Percentiles rank a stretch among this genome's conserved stretches.
phyloP scores from a whole-genome alignment of 2,888 invertebrate species.

The Ecliptopera silaceata region DNA sequence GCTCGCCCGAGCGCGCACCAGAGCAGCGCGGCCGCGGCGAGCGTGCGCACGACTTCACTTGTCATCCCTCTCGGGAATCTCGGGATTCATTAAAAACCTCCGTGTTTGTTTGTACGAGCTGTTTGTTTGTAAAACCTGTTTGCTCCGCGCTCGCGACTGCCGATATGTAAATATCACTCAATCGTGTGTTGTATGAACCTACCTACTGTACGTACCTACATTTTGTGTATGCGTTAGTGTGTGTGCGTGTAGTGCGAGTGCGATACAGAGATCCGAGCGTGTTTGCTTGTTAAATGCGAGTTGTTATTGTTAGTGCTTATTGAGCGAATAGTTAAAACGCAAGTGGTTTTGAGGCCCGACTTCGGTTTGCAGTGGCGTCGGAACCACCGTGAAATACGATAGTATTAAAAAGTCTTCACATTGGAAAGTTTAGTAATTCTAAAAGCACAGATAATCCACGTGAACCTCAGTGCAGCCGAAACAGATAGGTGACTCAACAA shows the following conservation, averaged over 20 bases:
- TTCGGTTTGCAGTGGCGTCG: neutral
- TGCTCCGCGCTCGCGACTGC: constrained; percentile 10
- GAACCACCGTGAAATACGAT: neutral
- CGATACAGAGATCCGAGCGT: constrained; percentile 2
- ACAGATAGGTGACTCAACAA: neutral
- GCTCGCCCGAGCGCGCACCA: constrained; percentile 1
- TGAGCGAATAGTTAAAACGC: constrained; percentile 5
- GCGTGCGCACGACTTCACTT: neutral
- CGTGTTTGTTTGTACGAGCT: constrained; percentile 13
- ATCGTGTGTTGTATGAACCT: constrained; percentile 1
- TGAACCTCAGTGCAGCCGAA: neutral
- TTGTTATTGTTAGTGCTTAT: constrained; percentile 11
- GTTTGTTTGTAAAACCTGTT: constrained; percentile 11
- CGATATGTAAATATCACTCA: constrained; percentile 16
- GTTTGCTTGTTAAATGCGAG: constrained; percentile 12
- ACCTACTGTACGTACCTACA: neutral
- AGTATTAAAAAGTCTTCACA: neutral
- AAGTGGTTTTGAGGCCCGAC: constrained; percentile 1
- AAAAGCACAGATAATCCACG: neutral
- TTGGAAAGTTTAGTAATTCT: no score
- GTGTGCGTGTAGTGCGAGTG: neutral
- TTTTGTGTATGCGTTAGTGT: neutral
- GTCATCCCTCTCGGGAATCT: constrained; percentile 6
- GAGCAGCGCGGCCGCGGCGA: neutral
- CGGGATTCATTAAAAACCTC: constrained; percentile 13